phyloP scores from a whole-genome alignment of 2,113 vertebrate species.

The Gasterosteus aculeatus region DNA sequence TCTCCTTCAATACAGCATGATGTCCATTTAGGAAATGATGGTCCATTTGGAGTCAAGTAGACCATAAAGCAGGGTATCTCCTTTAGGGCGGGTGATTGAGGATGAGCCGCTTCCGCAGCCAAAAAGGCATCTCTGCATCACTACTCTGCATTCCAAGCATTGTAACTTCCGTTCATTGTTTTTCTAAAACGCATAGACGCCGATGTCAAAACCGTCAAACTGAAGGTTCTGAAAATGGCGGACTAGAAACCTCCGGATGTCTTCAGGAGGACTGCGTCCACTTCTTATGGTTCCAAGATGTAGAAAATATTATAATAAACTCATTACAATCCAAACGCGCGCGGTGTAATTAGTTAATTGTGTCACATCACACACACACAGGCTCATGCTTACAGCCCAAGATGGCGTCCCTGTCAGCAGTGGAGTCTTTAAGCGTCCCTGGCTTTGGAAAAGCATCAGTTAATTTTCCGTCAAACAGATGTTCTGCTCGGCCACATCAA shows the following conservation, averaged over 20 bases:
- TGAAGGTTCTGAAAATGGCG: no score
- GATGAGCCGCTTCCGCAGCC: neutral
- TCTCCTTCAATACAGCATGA: neutral
- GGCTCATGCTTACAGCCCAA: neutral
- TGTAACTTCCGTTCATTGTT: neutral
- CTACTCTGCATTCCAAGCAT: neutral
- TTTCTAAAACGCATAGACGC: no score
- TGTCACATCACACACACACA: neutral
- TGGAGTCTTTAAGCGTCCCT: neutral
- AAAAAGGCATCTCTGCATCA: neutral
- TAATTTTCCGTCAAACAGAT: conserved; percentile 41
- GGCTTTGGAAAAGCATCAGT: conserved; percentile 17
- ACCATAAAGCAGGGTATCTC: neutral
- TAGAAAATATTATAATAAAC: neutral
- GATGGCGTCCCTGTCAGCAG: conserved; percentile 11
- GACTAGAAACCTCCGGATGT: no score
- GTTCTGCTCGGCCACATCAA: conserved; percentile 40
- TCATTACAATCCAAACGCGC: neutral
- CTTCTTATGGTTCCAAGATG: neutral
- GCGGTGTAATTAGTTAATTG: neutral
- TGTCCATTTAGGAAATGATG: neutral
- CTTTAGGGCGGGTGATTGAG: neutral
- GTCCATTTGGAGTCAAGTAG: neutral
- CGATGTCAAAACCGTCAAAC: no score
- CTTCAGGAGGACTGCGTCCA: no score